Evolutionary conservation across 2,888 invertebrate genomes (phyloP).

Genomic region (Prostheceraeus crozeri): DNA sequence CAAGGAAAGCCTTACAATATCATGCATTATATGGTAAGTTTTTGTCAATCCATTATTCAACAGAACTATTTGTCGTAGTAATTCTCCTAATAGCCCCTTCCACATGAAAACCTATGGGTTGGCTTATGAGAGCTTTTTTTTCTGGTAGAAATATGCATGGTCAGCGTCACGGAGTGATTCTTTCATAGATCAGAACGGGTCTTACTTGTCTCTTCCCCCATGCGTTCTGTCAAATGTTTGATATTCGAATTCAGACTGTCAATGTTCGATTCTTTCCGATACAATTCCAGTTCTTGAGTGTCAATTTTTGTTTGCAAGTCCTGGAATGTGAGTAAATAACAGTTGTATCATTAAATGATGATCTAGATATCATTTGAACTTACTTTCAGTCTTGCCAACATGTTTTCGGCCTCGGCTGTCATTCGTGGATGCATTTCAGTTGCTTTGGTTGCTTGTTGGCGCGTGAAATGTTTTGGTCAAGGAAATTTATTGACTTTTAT

Average conservation of each 20-base stretch:
- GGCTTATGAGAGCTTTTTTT: too few relatives aligned
- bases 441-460: slow-evolving; percentile 53
- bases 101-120: too few relatives aligned
- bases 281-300: slow-evolving; percentile 46
- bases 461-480: slow-evolving; percentile 41
- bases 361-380: too few relatives aligned
- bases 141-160: too few relatives aligned
- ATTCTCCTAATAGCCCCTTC: neutral
- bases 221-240: slow-evolving; percentile 19
- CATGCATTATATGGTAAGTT: too few relatives aligned
- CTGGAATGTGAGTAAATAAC: slow-evolving; percentile 42
- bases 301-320: slow-evolving; percentile 52
- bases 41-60: neutral
- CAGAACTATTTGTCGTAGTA: neutral
- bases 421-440: slow-evolving; percentile 54
- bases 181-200: neutral
- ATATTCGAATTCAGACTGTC: slow-evolving; percentile 43
- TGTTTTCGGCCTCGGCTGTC: slow-evolving; percentile 54
- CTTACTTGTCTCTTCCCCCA: slow-evolving; percentile 26
- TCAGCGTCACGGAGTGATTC: too few relatives aligned
- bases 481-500: too few relatives aligned
- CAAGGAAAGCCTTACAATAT: too few relatives aligned
- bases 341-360: too few relatives aligned
- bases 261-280: slow-evolving; percentile 47
- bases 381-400: slow-evolving; percentile 54